Evolutionary conservation across 2,113 vertebrate species (phyloP).

Genomic region (Chloroceryle aenea): DNA sequence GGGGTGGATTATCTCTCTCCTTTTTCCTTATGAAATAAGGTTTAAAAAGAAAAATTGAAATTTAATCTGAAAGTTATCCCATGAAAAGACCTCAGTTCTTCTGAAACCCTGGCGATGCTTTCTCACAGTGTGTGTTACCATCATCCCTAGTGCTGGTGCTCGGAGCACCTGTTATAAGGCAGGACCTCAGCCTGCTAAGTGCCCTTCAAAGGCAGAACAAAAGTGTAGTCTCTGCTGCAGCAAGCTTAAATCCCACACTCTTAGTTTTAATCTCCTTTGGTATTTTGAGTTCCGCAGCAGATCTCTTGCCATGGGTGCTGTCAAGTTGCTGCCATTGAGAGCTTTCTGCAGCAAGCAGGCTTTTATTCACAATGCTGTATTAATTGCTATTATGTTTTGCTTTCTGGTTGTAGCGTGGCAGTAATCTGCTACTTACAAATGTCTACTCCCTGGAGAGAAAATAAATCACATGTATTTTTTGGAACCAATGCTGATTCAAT

Average conservation of each 20-base stretch:
- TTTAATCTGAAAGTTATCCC: neutral
- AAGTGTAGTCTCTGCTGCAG: neutral
- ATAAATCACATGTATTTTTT: constrained; percentile 44
- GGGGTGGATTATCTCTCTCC: fast-evolving
- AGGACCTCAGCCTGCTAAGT: neutral
- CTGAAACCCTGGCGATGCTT: neutral
- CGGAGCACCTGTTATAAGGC: fast-evolving
- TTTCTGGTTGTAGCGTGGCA: constrained; percentile 46
- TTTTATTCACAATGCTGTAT: constrained; percentile 33
- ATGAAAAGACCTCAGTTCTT: neutral
- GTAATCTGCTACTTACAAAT: constrained; percentile 62
- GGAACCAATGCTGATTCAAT: constrained; percentile 22
- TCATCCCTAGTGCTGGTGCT: neutral
- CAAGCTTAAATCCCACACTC: neutral
- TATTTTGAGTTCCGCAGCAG: neutral
- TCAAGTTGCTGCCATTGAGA: neutral
- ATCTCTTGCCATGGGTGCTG: neutral
- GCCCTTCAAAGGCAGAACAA: neutral
- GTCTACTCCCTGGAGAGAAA: constrained; percentile 17
- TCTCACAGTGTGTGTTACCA: fast-evolving
- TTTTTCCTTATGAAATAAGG: neutral
- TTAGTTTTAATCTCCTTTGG: neutral
- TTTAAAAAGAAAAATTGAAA: neutral
- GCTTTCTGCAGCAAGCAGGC: neutral
- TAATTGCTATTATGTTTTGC: constrained; percentile 61